Base-by-base conservation (phyloP, 92 coral and sea anemone species). In the Heteractis magnifica region DNA sequence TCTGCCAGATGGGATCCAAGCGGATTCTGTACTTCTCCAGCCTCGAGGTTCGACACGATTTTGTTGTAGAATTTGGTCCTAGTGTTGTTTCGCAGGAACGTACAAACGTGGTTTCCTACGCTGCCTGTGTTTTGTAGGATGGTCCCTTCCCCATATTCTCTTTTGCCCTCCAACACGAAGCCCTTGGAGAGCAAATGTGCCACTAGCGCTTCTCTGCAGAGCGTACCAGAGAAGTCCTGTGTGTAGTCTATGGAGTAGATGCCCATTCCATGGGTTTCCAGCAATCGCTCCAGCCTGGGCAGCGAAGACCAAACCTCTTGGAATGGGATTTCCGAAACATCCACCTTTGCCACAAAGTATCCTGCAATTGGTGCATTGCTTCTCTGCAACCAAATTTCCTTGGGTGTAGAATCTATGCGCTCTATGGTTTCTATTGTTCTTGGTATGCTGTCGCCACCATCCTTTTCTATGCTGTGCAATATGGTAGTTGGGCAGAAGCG, bases 221-320 rank as follows among this genome's bases (percentile, higher is more conserved):
- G 49, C n/a, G 79, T 76, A 1, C 79, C 79, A 49, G 79, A 76
- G 26, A 26, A 26, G 1, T 26, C 26, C 26, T 26, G 26, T 26
- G 26, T 26, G 1, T 26, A 26, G 26, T 26, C 26, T 0, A 26
- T 26, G 26, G 26, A 26, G 1, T 26, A 26, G 26, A 26, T 0
- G 0, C 26, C 51, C 56, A 14, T 21, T 21, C 83, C 82, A 13
- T 20, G 34, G 58, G 52, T 21, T 74, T 12, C 82, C 72, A 50
- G 70, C 58, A 18, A 74, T n/a, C 80, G 20, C 21, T 82, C 79
- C 71, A 87, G 76, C 14, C 56, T 55, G 19, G 80, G 81, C 73
- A 87, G 64, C 52, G 79, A 15, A 18, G 20, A 18, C 79, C 79
- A 75, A 6, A 75, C 49, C 26, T 75, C 79, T 20, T 75, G 52